Base-by-base conservation (phyloP, 2,113 vertebrate genomes). In the Phalacrocorax pelagicus region DNA sequence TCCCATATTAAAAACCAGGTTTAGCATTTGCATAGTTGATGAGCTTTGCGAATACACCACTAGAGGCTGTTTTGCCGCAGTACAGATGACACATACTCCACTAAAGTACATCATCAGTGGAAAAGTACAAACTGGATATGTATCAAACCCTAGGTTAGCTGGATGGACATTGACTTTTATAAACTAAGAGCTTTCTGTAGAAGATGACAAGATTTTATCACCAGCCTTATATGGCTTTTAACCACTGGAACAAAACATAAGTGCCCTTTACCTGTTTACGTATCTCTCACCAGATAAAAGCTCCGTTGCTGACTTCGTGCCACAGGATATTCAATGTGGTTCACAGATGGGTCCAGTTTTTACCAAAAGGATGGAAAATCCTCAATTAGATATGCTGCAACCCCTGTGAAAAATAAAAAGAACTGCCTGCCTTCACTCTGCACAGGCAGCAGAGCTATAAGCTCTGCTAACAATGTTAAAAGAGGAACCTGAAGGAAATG, bases 401-500 rank as follows among this genome's bases (percentile, higher is more conserved):
- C 7, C 6, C 19, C 32, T 49, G 34, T 32, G 30, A 75, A 67
- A 71, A 87, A 52, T 12, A 79, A 42, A 44, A 71, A 69, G 36
- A 46, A 26, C 75, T 67, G 54, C 15, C 47, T 91, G 63, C 44
- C 6, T 83, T 84, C 6, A 2, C 57, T 42, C 55, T 59, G 88
- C 38, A 58, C 30, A n/a, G 66, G 38, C 63, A 73, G 59, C 55
- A 78, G 70, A 90, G 23, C 61, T 61, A 84, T 70, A 86, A 29
- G 62, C 62, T 94, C 90, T 40, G 51, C 70, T 85, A 91, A 80
- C 38, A 22, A 57, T 24, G 36, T 85, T 92, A 91, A 81, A 92
- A 89, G 90, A 91, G 65, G 73, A 92, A 96, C 29, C 12, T 26
- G 3, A 58, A 94, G 96, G 96, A 97, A 96, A 88, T 94, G 78